These are phyloP conservation scores for Drosophila emarginata DNA, from an alignment of 2,888 invertebrate genomes.

Conservation along the genomic window DNA sequence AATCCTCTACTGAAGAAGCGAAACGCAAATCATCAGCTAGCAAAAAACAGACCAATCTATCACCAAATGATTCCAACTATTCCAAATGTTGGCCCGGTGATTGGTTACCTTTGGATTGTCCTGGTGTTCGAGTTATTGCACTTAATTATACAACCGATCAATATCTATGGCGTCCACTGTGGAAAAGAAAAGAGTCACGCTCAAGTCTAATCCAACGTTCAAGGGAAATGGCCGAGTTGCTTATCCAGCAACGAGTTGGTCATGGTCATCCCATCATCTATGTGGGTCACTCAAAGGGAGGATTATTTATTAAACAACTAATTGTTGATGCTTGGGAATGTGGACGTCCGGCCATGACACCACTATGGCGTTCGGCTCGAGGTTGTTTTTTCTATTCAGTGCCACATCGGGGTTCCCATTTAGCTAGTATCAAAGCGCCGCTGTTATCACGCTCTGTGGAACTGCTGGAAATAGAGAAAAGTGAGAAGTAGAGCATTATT, in stretches of 20 bases:
- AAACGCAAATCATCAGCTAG: slow-evolving; percentile 31
- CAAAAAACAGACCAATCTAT: slow-evolving; percentile 40
- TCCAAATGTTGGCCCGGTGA: slow-evolving; percentile 92
- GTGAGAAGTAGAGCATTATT: slow-evolving; percentile 82
- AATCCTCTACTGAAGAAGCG: slow-evolving; percentile 15
- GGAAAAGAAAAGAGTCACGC: slow-evolving; percentile 87
- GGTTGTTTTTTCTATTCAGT: slow-evolving; percentile 93
- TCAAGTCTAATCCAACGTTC: slow-evolving; percentile 87
- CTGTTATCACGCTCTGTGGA: slow-evolving; percentile 90
- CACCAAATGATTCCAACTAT: slow-evolving; percentile 82
- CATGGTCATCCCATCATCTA: slow-evolving; percentile 91
- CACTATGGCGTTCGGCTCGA: slow-evolving; percentile 84
- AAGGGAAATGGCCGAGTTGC: slow-evolving; percentile 87
- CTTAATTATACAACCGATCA: slow-evolving; percentile 92
- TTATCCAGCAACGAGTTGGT: slow-evolving; percentile 87
- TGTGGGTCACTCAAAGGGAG: slow-evolving; percentile 93
- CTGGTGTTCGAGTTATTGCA: slow-evolving; percentile 89
- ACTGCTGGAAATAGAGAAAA: slow-evolving; percentile 89
- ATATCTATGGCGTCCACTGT: slow-evolving; percentile 89
- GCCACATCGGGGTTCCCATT: slow-evolving; percentile 91
- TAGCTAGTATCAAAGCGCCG: slow-evolving; percentile 89
- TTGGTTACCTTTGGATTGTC: slow-evolving; percentile 91
- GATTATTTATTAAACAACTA: slow-evolving; percentile 92
- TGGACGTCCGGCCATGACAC: slow-evolving; percentile 81
- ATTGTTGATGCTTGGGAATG: slow-evolving; percentile 86